Evolutionary conservation across 1,140 invertebrate genomes (phyloP).

Genomic region (Phymorhynchus buccinoides): DNA sequence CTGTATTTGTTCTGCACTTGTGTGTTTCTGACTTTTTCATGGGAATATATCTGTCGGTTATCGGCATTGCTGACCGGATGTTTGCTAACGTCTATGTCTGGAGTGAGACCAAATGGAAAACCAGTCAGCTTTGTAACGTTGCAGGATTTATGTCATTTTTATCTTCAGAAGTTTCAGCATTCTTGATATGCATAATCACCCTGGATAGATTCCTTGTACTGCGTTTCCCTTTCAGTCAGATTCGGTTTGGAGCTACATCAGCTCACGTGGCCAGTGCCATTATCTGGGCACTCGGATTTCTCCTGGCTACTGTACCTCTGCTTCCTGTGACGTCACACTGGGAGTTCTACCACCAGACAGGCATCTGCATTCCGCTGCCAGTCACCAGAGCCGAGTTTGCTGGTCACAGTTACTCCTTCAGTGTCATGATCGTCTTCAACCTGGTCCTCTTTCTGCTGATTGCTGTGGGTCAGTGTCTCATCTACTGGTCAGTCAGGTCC

Average conservation of each 20-base stretch:
- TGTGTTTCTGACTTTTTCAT: conserved; percentile 61
- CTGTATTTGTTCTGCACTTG: conserved; percentile 54
- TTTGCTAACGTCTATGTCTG: conserved; percentile 56
- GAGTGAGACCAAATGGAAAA: conserved; percentile 53
- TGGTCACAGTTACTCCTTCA: conserved; percentile 49
- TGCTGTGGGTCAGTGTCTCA: conserved; percentile 45
- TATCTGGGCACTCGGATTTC: conserved; percentile 38
- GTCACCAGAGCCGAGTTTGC: conserved; percentile 29
- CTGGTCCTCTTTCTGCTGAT: conserved; percentile 49
- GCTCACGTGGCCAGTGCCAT: not conserved
- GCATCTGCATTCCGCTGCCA: conserved; percentile 50
- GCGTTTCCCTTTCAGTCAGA: conserved; percentile 56
- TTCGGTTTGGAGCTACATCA: conserved; percentile 39
- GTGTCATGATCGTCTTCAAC: conserved; percentile 50
- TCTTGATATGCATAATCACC: conserved; percentile 52
- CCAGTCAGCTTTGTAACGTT: conserved; percentile 48
- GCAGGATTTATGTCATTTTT: conserved; percentile 59
- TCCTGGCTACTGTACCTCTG: conserved; percentile 37
- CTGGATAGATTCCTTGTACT: conserved; percentile 56
- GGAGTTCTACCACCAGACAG: conserved; percentile 51
- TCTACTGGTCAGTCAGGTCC: conserved; percentile 40
- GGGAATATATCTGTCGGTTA: conserved; percentile 64
- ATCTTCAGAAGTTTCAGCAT: conserved; percentile 57
- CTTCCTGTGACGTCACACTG: conserved; percentile 37
- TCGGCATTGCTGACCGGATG: conserved; percentile 58